Base-by-base conservation (phyloP, 2,888 invertebrate genomes). In the Tethea ocularis region DNA sequence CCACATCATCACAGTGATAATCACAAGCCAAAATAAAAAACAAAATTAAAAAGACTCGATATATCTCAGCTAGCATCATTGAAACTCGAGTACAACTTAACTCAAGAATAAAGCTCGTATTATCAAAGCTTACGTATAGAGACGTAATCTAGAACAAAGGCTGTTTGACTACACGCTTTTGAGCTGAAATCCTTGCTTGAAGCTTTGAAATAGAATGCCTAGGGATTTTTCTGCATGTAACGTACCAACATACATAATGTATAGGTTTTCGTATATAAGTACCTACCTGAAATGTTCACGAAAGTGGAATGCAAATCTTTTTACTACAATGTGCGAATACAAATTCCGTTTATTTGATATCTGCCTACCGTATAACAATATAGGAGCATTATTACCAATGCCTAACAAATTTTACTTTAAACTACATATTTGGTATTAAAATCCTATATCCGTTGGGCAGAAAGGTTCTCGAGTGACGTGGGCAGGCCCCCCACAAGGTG, bases 131-230 rank as follows among this genome's bases (percentile, higher is more conserved):
- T 38, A 38, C 10, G n/a, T 38, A 38, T 36, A n/a, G 33, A n/a
- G n/a, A 38, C n/a, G 38, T 46, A 15, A n/a, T 46, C 20, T 46
- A 46, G 17, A 46, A 46, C 46, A 20, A 46, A 10, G 46, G 2
- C 10, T 20, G 7, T 15, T 2, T 17, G 46, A 46, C 46, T 20
- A 46, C 20, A 20, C 46, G 46, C 62, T 58, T 59, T 59, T 57
- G 58, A 66, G 67, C 60, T 60, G 60, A 62, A 68, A 62, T 29
- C 62, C 4, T 67, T 46, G 72, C 66, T 59, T 67, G 71, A 62
- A 66, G 64, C 66, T 78, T 75, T 80, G 79, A 75, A 81, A 80
- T 80, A 59, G 71, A 68, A 66, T 52, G 77, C 78, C 79, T 65
- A 1, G 52, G 53, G 71, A 73, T 73, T 60, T 55, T 52, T 46